phyloP scores from a whole-genome alignment of 2,797 vertebrate species.

The Adelosebastes latens region DNA sequence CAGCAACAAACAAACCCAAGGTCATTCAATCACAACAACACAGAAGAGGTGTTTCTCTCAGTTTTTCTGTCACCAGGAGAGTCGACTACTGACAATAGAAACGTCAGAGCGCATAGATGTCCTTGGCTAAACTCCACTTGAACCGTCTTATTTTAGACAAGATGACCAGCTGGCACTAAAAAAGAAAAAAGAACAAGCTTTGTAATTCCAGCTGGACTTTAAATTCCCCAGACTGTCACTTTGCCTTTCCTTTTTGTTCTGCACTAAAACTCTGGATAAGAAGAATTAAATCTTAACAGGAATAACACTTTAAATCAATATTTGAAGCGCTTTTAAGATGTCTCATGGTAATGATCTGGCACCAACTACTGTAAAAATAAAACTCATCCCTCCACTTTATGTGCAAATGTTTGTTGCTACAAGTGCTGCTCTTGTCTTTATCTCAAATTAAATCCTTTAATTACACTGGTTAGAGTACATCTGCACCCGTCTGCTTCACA shows the following conservation, averaged over 20 bases:
- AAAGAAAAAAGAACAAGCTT: constrained; percentile 5
- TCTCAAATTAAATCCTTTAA: constrained; percentile 70
- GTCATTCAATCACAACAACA: constrained; percentile 55
- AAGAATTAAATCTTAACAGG: constrained; percentile 7
- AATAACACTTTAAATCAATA: constrained; percentile 35
- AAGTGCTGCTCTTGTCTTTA: constrained; percentile 39
- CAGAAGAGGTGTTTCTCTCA: constrained; percentile 18
- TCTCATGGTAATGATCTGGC: constrained; percentile 21
- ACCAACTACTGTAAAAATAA: not conserved
- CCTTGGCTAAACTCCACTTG: constrained; percentile 53
- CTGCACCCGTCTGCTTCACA: constrained; percentile 26
- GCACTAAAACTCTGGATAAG: constrained; percentile 2
- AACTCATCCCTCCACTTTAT: constrained; percentile 1
- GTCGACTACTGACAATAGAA: constrained; percentile 38
- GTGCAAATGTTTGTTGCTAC: constrained; percentile 29
- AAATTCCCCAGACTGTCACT: constrained; percentile 16
- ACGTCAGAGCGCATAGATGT: constrained; percentile 29
- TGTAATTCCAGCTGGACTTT: constrained; percentile 35
- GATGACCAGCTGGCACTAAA: constrained; percentile 36
- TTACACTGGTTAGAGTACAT: constrained; percentile 29
- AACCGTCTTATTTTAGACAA: constrained; percentile 28
- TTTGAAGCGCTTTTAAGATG: constrained; percentile 18
- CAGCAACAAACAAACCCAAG: constrained; percentile 64
- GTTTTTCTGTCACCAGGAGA: constrained; percentile 34
- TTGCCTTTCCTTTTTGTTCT: constrained; percentile 5